Conservation (phyloP, 1,140 invertebrate genomes). For the Planococcus citri region DNA sequence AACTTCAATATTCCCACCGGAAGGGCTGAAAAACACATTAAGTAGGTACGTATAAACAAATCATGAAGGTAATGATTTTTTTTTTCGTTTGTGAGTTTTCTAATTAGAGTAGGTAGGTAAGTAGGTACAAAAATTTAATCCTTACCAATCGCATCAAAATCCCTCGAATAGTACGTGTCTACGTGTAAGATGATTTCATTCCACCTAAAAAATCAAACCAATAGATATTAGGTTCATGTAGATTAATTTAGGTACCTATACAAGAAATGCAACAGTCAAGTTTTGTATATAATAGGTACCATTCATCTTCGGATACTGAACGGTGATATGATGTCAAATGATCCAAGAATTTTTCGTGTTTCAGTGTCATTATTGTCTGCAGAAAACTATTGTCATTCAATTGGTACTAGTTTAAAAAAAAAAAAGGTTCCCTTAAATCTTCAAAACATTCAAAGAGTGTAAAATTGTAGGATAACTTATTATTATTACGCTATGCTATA, state of each 20-base stretch:
- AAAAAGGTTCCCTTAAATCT: too few relatives aligned
- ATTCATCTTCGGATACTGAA: neutral
- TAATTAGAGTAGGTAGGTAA: too few relatives aligned
- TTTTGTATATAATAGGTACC: neutral
- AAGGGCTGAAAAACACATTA: slow-evolving; percentile 37
- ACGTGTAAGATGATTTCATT: neutral
- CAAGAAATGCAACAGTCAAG: too few relatives aligned
- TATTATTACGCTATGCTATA: too few relatives aligned
- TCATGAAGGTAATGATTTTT: too few relatives aligned
- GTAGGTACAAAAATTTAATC: neutral
- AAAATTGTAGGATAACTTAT: too few relatives aligned
- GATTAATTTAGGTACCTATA: too few relatives aligned
- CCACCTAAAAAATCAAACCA: neutral
- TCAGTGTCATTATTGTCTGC: neutral
- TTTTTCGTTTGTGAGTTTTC: too few relatives aligned
- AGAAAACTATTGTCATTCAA: neutral
- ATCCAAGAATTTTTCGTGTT: neutral
- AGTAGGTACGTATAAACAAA: too few relatives aligned
- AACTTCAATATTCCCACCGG: slow-evolving; percentile 56
- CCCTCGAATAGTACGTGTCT: neutral
- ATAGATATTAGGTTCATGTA: too few relatives aligned
- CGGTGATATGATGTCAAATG: neutral
- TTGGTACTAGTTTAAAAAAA: neutral
- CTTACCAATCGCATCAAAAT: neutral
- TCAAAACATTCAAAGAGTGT: too few relatives aligned